These are phyloP conservation scores for Xiphorhynchus erythropygius DNA, from an alignment of 2,797 vertebrate species.

Conservation along the genomic window DNA sequence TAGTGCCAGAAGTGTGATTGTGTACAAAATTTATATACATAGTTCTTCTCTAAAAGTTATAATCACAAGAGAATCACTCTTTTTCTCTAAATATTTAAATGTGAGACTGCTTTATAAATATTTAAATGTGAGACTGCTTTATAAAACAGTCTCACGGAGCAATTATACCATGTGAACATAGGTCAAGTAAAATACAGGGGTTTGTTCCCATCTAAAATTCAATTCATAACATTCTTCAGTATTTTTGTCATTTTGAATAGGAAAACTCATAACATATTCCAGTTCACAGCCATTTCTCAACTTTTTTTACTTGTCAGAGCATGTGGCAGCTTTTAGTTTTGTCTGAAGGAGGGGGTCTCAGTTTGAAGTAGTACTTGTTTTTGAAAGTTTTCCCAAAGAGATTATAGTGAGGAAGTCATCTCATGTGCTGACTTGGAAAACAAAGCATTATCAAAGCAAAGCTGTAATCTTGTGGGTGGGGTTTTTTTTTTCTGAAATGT, in stretches of 20 bases:
- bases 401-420: neutral
- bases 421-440: neutral
- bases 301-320: neutral
- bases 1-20: neutral
- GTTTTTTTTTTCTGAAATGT: neutral
- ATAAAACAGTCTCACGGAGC: neutral
- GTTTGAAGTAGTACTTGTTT: neutral
- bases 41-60: neutral
- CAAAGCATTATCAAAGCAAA: neutral
- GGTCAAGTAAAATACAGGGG: neutral
- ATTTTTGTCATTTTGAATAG: neutral
- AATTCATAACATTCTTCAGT: neutral
- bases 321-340: neutral
- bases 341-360: neutral
- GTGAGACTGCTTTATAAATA: neutral
- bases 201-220: neutral
- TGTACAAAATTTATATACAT: neutral
- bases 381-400: neutral
- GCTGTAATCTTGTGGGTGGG: too few relatives aligned
- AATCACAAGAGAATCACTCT: neutral
- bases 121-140: neutral
- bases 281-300: neutral
- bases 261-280: neutral
- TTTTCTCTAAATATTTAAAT: slow-evolving; percentile 8
- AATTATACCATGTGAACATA: neutral